phyloP scores from a whole-genome alignment of 2,888 invertebrate genomes.

The Resseliella maxima region DNA sequence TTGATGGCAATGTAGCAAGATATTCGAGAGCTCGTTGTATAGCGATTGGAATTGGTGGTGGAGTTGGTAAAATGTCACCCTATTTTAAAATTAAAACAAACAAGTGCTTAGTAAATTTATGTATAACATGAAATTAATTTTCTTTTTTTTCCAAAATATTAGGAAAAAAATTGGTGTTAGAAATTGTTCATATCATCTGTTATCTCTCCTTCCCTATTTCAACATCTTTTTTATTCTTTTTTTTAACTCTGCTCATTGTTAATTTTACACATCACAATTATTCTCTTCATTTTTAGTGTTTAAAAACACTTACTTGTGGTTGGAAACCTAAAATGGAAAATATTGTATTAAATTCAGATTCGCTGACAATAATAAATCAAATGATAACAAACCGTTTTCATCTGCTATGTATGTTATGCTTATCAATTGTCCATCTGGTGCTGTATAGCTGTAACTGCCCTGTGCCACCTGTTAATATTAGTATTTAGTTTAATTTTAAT shows the following conservation, averaged over 20 bases:
- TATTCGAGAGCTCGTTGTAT: slow-evolving; percentile 76
- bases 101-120: neutral
- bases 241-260: too few relatives aligned
- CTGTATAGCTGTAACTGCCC: slow-evolving; percentile 74
- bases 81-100: slow-evolving; percentile 71
- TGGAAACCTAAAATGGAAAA: neutral
- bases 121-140: too few relatives aligned
- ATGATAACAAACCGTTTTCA: slow-evolving; percentile 72
- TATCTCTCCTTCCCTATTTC: too few relatives aligned
- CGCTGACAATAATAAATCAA: too few relatives aligned
- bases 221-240: too few relatives aligned
- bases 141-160: too few relatives aligned
- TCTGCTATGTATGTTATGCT: slow-evolving; percentile 73
- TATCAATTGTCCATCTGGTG: slow-evolving; percentile 74
- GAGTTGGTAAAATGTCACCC: slow-evolving; percentile 67
- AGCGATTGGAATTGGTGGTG: slow-evolving; percentile 77
- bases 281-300: too few relatives aligned
- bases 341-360: too few relatives aligned
- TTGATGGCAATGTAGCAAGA: slow-evolving; percentile 72
- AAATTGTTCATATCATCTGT: too few relatives aligned
- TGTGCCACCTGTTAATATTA: slow-evolving; percentile 65
- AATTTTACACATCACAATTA: too few relatives aligned
- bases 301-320: neutral
- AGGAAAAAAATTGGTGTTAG: neutral
- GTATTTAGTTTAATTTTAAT: neutral